A percentile compares a stretch with the other conserved stretches of the same genome.
phyloP scores from a whole-genome alignment of 2,888 invertebrate genomes.

The Noctuana brunneofusca region DNA sequence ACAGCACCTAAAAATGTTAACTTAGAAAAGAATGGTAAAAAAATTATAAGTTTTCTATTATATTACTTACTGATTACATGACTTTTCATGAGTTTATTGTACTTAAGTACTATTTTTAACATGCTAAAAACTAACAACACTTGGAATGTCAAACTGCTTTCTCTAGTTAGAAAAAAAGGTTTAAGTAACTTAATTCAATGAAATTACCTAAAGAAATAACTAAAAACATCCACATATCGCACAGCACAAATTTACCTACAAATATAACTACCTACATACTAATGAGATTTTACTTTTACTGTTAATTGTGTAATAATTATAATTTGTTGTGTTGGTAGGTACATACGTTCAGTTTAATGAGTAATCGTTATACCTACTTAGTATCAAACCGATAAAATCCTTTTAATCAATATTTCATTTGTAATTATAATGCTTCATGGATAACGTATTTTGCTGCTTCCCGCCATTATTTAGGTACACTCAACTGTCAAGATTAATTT shows the following conservation, averaged over 20 bases:
- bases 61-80: too few relatives aligned
- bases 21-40: too few relatives aligned
- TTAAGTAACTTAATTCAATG: background rate
- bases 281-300: constrained; percentile 23
- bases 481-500: too few relatives aligned
- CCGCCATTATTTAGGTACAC: too few relatives aligned
- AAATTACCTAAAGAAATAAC: constrained; percentile 24
- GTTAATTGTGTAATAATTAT: constrained; percentile 18
- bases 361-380: constrained; percentile 6
- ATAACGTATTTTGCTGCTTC: background rate
- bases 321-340: constrained; percentile 3
- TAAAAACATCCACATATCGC: constrained; percentile 26
- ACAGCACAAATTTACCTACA: background rate
- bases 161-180: background rate
- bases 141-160: too few relatives aligned
- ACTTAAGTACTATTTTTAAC: too few relatives aligned
- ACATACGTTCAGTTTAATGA: constrained; percentile 3
- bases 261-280: constrained; percentile 1
- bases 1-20: constrained; percentile 21
- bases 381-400: constrained; percentile 9
- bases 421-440: background rate
- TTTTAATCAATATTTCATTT: constrained; percentile 1
- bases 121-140: too few relatives aligned
- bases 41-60: too few relatives aligned
- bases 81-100: too few relatives aligned